Base-by-base conservation (phyloP, 2,888 invertebrate species). In the Ectemnius cavifrons region DNA sequence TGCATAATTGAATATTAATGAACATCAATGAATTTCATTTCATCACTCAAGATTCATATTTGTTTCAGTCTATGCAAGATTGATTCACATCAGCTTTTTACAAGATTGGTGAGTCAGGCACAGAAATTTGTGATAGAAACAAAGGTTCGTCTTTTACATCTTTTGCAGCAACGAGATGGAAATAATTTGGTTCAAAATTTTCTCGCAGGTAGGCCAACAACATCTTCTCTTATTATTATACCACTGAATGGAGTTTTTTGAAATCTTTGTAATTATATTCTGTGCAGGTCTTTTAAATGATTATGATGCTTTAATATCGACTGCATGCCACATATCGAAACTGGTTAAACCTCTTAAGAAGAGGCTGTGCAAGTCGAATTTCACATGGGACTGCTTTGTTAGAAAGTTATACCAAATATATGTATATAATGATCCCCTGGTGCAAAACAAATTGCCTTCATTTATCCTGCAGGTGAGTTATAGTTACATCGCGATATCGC, bases 351-450 rank as follows among this genome's bases (percentile, higher is more conserved):
- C 94, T 72, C 89, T 95, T 85, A 94, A 94, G 88, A 92, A 93
- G 77, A 93, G 94, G 85, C 90, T 94, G 77, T 92, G 92, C 78
- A 93, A 92, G 84, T 94, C 94, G 85, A 93, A 93, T 82, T 91
- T 95, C 61, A 93, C 93, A 5, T 95, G 95, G 94, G 93, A 94
- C 82, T 92, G 94, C 83, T 93, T 94, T 77, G 94, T 94, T 90
- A 94, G 94, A 84, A 93, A 93, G 84, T 92, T 95, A 78, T 95
- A 94, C 89, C 94, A 94, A 74, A 93, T 87, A 75, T 90, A 88
- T 77, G 89, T 91, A 60, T 91, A 90, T 76, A 91, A 92, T 57
- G 93, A 94, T 87, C 92, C 93, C 59, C 89, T 92, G 63, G 92
- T 94, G 75, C 93, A 93, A 83, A 92, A 92, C 79, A 92, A 92